phyloP scores from a whole-genome alignment of 2,113 vertebrate genomes.

The Psilopogon haemacephalus region DNA sequence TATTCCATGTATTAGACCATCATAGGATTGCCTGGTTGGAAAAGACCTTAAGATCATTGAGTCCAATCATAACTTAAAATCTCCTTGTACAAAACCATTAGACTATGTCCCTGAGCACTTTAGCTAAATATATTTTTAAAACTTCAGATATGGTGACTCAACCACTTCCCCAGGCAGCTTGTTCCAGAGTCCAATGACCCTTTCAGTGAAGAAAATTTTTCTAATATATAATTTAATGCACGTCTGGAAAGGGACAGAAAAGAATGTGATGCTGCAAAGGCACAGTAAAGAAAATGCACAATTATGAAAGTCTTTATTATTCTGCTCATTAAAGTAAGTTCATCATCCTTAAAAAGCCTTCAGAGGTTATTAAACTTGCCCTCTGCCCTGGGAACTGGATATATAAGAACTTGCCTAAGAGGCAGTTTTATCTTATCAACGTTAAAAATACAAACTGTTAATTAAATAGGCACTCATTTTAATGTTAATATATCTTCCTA shows the following conservation, averaged over 20 bases:
- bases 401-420: background rate
- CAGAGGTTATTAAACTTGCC: background rate
- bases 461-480: background rate
- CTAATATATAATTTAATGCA: no score
- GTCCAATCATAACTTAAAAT: no score
- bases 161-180: no score
- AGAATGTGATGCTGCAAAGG: background rate
- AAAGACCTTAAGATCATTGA: no score
- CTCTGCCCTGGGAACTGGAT: background rate
- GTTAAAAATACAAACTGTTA: background rate
- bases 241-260: background rate
- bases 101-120: no score
- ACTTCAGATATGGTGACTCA: no score
- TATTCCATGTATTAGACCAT: background rate
- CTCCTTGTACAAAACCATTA: no score
- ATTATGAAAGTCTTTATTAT: background rate
- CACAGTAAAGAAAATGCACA: background rate
- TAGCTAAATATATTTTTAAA: no score
- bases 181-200: no score
- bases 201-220: no score
- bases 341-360: background rate
- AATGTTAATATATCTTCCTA: background rate
- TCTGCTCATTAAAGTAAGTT: background rate
- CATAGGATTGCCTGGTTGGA: no score
- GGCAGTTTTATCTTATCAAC: background rate